Evolutionary conservation across 2,888 invertebrate genomes (phyloP), one percentile per base, ranked within the genome.

Genomic region (Synergus itoensis): DNA sequence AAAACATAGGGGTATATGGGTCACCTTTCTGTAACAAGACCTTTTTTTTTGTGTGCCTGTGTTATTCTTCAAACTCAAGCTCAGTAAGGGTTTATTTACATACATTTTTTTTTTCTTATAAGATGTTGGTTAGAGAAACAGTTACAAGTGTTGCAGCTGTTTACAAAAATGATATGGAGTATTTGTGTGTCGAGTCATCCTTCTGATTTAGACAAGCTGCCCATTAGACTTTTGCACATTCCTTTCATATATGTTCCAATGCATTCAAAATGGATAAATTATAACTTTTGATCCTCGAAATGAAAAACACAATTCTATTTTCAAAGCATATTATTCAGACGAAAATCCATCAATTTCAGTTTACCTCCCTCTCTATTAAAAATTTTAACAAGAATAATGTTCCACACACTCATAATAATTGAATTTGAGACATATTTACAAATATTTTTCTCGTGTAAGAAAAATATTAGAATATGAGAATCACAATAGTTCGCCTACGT

Each of bases 341-440:
- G 1, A 53, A 8, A 53, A n/a, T 53, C 14, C 5, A 8, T 0
- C n/a, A 9, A n/a, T 53, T n/a, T 53, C 9, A 14, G 2, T 53
- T 53, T 53, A 8, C 53, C 4, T 53, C 53, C 53, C 53, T n/a
- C n/a, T n/a, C n/a, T 9, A 9, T 53, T n/a, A n/a, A n/a, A 9
- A n/a, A 9, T 53, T n/a, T 53, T n/a, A 53, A 53, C 9, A 53
- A 53, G n/a, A 53, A 53, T n/a, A 53, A 53, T n/a, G 53, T 53
- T n/a, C 1, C n/a, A 53, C n/a, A 53, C 9, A 53, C 53, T 53
- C n/a, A 53, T 9, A n/a, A n/a, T 53, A 16, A 53, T 53, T 53
- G n/a, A 53, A 53, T 53, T n/a, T n/a, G n/a, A 53, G 53, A 53
- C 53, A n/a, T 53, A n/a, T 53, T n/a, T 53, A 53, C n/a, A 53